Base-by-base conservation (phyloP, 2,888 invertebrate genomes). In the Polydrusus pterygomalis region DNA sequence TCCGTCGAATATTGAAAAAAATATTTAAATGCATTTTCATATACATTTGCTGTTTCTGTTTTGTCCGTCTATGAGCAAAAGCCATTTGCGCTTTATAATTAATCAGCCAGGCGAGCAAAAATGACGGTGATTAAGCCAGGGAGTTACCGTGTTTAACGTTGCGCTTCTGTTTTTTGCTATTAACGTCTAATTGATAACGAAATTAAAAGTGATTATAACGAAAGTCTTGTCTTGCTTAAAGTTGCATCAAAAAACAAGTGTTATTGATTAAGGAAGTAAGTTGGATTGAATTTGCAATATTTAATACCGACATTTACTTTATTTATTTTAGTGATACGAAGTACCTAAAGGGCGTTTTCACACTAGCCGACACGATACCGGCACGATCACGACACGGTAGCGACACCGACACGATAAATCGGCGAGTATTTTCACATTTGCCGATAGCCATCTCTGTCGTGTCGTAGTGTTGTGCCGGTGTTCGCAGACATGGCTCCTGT, bases 51-150 rank as follows among this genome's bases (percentile, higher is more conserved):
- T 34, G 34, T 34, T 34, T 34, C 10, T 43, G 13, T 43, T 64
- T 40, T 54, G 56, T 18, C 54, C 68, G 56, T 54, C 54, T 54
- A 68, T 68, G 68, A 63, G 40, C 15, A 68, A 68, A 25, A 20
- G 54, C 56, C 56, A 68, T 54, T 68, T 17, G 54, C 34, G 68
- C 40, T 40, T n/a, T 54, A 43, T 68, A 68, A 68, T 68, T 68
- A 68, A 68, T 68, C 54, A 54, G 40, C 18, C 49, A 38, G 68
- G 18, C 68, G 40, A 15, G 40, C 68, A 49, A 54, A 68, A 68
- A 68, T 60, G 68, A 68, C 54, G 68, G 68, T 54, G 68, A 54
- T 68, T 51, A 68, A 56, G 47, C 68, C n/a, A 60, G 60, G 62
- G 62, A 60, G 62, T 70, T 62, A 38, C 49, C 70, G 62, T 38